Percentiles rank a stretch among this genome's conserved stretches.
phyloP scores from a whole-genome alignment of 2,888 invertebrate genomes.

The Tetrapedia diversipes region DNA sequence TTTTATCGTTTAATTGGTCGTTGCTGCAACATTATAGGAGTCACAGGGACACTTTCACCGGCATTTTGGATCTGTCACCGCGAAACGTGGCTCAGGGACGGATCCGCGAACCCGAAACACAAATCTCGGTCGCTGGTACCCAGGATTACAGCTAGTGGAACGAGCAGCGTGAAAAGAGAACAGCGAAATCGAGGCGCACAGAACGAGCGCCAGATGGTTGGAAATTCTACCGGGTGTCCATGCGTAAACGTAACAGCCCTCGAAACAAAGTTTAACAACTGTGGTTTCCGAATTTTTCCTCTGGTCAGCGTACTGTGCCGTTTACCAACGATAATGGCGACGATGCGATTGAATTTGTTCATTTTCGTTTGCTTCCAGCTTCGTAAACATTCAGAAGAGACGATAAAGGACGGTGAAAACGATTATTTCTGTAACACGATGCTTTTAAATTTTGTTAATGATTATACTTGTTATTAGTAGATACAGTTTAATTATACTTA shows the following conservation, averaged over 20 bases:
- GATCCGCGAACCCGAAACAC: background rate
- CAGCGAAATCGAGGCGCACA: constrained; percentile 36
- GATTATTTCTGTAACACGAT: background rate
- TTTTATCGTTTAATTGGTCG: no score
- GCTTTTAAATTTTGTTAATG: background rate
- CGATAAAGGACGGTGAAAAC: background rate
- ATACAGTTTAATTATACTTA: no score
- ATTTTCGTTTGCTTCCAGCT: background rate
- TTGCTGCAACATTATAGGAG: no score
- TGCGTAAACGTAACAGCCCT: constrained; percentile 15
- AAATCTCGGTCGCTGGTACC: constrained; percentile 22
- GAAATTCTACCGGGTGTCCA: constrained; percentile 26
- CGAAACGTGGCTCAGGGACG: background rate
- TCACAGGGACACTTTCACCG: constrained; percentile 34
- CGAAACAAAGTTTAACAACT: constrained; percentile 8
- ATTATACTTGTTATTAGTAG: no score
- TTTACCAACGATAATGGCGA: background rate
- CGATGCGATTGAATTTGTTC: constrained; percentile 5
- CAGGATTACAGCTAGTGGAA: constrained; percentile 25
- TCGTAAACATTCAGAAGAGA: background rate
- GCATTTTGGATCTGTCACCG: background rate
- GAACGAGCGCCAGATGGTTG: constrained; percentile 33
- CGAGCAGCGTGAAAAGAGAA: constrained; percentile 23
- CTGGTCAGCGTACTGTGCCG: no score
- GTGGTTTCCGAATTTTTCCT: background rate